Evolutionary conservation across 2,113 vertebrate species (phyloP), one percentile per base, ranked within the genome.

Genomic region (Malurus elegans): DNA sequence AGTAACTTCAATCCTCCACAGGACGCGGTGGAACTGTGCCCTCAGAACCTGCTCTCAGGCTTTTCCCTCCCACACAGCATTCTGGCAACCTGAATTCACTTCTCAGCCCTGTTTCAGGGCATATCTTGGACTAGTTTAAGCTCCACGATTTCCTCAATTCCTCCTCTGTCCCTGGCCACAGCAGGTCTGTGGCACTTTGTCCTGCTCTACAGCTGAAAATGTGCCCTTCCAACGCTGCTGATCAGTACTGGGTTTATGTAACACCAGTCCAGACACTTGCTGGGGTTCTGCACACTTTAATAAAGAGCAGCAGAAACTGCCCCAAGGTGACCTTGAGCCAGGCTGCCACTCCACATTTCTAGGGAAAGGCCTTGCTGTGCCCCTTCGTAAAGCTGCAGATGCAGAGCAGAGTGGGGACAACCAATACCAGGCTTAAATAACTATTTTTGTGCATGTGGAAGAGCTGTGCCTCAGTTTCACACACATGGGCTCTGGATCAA

Each of bases 171-270:
- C n/a, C 31, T 42, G 65, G n/a, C 5, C 28, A 36, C 20, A 19
- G 26, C 57, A 42, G 29, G 14, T 28, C 64, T 20, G 82, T 65
- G 47, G 57, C 44, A 26, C 3, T 0, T 1, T 53, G 67, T 66
- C 28, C 51, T 28, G 51, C 42, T 28, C 26, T 66, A 14, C 28
- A 31, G 18, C 56, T 73, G 50, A 6, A 42, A 51, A 45, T 0
- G 8, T 26, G 70, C 48, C 65, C 32, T 79, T 31, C 51, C 65
- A 31, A 1, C 2, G 1, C 9, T 3, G 0, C 0, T 0, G 0
- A 13, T 61, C 36, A 0, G 4, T 10, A 1, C 58, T 6, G 25
- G 32, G 4, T 85, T 69, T 58, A 50, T 23, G 44, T 54, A 54
- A 60, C 71, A 12, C 15, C 73, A 51, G 34, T 1, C 19, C 36